Conservation (phyloP, 2,113 vertebrate species). For the Melanotaenia duboulayi region DNA sequence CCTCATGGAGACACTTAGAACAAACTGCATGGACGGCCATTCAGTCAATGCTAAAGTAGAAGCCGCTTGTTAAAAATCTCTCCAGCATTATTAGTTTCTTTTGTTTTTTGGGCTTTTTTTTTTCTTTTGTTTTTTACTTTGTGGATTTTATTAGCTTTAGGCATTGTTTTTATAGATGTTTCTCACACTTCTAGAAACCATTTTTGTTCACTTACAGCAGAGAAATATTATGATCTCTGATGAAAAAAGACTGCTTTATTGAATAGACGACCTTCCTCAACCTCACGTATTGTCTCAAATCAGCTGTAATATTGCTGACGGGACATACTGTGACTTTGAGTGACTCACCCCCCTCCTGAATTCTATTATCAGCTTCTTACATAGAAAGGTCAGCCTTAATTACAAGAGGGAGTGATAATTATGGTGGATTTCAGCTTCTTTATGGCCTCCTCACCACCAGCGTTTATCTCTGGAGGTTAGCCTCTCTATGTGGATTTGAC, state of each 20-base stretch:
- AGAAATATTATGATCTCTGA: constrained; percentile 25
- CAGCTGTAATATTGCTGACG: constrained; percentile 48
- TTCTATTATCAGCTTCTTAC: constrained; percentile 57
- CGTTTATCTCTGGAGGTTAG: constrained; percentile 20
- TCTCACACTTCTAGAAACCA: background rate
- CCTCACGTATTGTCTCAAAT: constrained; percentile 34
- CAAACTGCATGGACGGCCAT: constrained; percentile 34
- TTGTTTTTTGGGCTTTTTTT: too few species aligned
- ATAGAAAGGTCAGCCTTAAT: constrained; percentile 70
- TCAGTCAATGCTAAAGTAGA: constrained; percentile 20
- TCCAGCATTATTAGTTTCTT: constrained; percentile 5
- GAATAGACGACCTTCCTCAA: constrained; percentile 12
- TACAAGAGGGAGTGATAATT: constrained; percentile 69
- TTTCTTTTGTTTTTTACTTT: background rate
- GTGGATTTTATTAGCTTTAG: background rate
- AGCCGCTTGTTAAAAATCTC: constrained; percentile 40
- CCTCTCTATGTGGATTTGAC: constrained; percentile 17
- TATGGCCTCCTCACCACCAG: constrained; percentile 42
- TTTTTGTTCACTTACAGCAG: constrained; percentile 9
- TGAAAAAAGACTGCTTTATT: too few species aligned
- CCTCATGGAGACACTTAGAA: constrained; percentile 21
- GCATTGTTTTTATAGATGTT: background rate
- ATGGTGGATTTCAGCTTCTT: constrained; percentile 47
- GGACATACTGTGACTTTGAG: constrained; percentile 39
- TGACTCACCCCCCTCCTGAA: constrained; percentile 54